Evolutionary conservation across 1,140 invertebrate genomes (phyloP).

Genomic region (Drosophila bifasciata): DNA sequence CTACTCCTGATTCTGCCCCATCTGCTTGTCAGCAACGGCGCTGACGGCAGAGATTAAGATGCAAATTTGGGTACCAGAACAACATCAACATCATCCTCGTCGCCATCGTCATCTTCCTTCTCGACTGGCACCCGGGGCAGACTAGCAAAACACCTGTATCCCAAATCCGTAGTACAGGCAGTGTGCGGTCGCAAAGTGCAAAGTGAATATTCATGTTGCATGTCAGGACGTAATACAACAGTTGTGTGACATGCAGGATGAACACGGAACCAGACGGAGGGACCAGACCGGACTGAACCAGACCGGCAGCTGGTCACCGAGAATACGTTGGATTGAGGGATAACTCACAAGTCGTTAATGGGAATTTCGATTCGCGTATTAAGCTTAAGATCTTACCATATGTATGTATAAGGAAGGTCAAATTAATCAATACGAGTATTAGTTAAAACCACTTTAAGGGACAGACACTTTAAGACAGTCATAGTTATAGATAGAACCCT

Average conservation of each 20-base stretch:
- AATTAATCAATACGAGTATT: neutral
- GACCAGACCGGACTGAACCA: too few relatives aligned
- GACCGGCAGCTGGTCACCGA: conserved; percentile 36
- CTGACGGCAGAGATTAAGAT: conserved; percentile 81
- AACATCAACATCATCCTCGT: conserved; percentile 38
- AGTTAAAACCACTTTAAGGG: too few relatives aligned
- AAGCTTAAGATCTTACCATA: conserved; percentile 10
- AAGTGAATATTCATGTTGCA: conserved; percentile 83
- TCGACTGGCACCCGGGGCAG: conserved; percentile 13
- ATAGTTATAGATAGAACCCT: too few relatives aligned
- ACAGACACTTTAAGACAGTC: too few relatives aligned
- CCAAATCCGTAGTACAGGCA: conserved; percentile 58
- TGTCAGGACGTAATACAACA: conserved; percentile 80
- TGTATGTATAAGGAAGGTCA: neutral
- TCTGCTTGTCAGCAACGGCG: conserved; percentile 70
- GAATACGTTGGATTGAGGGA: conserved; percentile 3
- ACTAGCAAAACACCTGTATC: conserved; percentile 73
- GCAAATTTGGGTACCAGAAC: conserved; percentile 70
- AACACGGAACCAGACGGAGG: conserved; percentile 30
- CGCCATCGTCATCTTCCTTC: neutral
- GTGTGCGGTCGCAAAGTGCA: conserved; percentile 69
- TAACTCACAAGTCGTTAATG: too few relatives aligned
- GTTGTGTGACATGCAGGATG: conserved; percentile 63
- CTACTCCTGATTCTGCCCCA: conserved; percentile 5
- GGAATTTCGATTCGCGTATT: conserved; percentile 16